Base-by-base conservation (phyloP, 1,140 invertebrate species). In the Dryas iulia region DNA sequence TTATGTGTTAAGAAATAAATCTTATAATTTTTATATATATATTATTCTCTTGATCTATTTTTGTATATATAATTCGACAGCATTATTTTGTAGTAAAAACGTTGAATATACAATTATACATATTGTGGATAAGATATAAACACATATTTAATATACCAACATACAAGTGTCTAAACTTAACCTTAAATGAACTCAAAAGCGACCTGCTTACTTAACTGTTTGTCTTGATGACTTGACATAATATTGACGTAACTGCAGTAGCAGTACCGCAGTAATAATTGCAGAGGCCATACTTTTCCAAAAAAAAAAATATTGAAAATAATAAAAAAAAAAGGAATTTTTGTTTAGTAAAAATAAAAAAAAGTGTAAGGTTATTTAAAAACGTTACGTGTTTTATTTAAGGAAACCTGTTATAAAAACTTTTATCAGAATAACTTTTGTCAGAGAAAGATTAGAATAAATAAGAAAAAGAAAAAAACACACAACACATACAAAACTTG, bases 151-250 rank as follows among this genome's bases (percentile, higher is more conserved):
- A 10, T 0, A 24, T 24, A 25, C 0, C 1, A 31, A 4, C 4
- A 31, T 31, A 31, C 11, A 26, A 23, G 12, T 24, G 28, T 57
- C 12, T 58, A 25, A 28, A 11, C 54, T 57, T 62, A 30, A 56
- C 59, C 28, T 52, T 57, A 69, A 57, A 33, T 63, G 33, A 65
- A 68, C 57, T 21, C 47, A 52, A 59, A 69, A 54, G 61, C 66
- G 73, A 69, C 71, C 69, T 81, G 72, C 84, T 84, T 81, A 66
- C 21, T 62, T 83, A 84, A 83, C 83, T 83, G 82, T 86, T 74
- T 74, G 71, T 59, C 52, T 62, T 62, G 73, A 74, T 73, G 75
- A 64, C 70, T 72, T 64, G 54, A 65, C 71, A 67, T 53, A 62
- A 69, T 61, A 69, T 58, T 69, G 59, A 58, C 26, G 54, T 69